A percentile compares a stretch with the other conserved stretches of the same genome.
Conservation (phyloP, 2,888 invertebrate genomes). For the Deilephila elpenor region DNA sequence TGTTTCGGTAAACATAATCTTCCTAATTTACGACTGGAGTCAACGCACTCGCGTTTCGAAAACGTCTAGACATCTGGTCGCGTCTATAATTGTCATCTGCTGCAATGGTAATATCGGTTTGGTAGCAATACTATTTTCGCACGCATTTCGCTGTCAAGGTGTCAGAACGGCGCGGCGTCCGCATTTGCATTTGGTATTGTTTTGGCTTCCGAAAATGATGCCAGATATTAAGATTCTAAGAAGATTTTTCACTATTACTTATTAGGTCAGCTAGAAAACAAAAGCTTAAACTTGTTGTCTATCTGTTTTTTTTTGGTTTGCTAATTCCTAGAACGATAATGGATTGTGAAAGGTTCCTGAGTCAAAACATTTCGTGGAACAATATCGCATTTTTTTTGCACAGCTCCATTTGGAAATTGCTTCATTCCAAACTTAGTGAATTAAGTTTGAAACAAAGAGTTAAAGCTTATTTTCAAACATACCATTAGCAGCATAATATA, state of each 20-base stretch:
- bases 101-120: slow-evolving; percentile 15
- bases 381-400: background rate
- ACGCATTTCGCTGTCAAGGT: slow-evolving; percentile 15
- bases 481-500: background rate
- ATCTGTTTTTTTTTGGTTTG: background rate
- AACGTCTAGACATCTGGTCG: slow-evolving; percentile 53
- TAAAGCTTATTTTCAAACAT: background rate
- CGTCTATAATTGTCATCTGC: slow-evolving; percentile 32
- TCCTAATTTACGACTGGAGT: slow-evolving; percentile 61
- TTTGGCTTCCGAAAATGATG: background rate
- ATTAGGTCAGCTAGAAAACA: background rate
- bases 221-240: background rate
- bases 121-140: slow-evolving; percentile 17
- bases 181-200: background rate
- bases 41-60: slow-evolving; percentile 59
- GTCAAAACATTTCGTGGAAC: background rate
- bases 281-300: background rate
- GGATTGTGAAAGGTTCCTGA: background rate
- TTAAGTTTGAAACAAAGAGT: background rate
- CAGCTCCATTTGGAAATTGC: background rate
- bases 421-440: background rate
- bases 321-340: slow-evolving; percentile 2
- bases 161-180: slow-evolving; percentile 15
- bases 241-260: background rate
- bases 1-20: slow-evolving; percentile 49